Percentiles rank a stretch among this genome's conserved stretches.
phyloP scores from a whole-genome alignment of 2,113 vertebrate species.

The Bufo bufo region DNA sequence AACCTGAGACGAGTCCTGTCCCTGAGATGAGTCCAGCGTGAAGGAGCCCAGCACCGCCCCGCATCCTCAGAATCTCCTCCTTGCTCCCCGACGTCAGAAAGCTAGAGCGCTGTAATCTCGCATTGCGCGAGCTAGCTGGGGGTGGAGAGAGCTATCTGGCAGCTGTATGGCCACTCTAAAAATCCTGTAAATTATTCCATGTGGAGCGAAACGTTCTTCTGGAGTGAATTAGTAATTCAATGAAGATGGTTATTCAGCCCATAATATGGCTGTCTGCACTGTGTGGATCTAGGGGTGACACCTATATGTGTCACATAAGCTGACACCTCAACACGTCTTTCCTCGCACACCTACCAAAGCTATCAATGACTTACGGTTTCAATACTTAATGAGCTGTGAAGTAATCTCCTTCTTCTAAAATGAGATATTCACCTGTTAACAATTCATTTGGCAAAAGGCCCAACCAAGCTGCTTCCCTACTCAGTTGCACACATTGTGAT shows the following conservation, averaged over 20 bases:
- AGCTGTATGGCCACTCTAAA: no score
- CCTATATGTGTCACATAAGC: not conserved
- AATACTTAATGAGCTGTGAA: conserved; percentile 12
- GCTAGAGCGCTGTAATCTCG: no score
- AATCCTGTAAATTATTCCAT: no score
- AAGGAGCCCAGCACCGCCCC: no score
- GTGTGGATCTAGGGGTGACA: not conserved
- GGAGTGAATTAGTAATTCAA: not conserved
- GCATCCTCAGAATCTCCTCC: no score
- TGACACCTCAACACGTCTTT: not conserved
- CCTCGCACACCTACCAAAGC: not conserved
- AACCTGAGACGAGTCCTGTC: no score
- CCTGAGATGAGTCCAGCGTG: no score
- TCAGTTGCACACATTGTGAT: conserved; percentile 12
- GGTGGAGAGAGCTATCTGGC: no score
- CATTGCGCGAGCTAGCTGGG: no score
- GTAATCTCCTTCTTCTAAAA: conserved; percentile 18
- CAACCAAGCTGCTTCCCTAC: conserved; percentile 4
- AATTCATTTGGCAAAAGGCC: conserved; percentile 6
- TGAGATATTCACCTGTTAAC: conserved; percentile 24
- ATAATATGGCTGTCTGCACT: no score
- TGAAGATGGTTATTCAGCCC: not conserved
- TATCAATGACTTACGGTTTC: not conserved
- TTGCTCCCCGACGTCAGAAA: no score
- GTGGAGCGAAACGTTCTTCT: not conserved